Evolutionary conservation across 1,140 invertebrate species (phyloP), one percentile per base, ranked within the genome.

Genomic region (Brachionus plicatilis): DNA sequence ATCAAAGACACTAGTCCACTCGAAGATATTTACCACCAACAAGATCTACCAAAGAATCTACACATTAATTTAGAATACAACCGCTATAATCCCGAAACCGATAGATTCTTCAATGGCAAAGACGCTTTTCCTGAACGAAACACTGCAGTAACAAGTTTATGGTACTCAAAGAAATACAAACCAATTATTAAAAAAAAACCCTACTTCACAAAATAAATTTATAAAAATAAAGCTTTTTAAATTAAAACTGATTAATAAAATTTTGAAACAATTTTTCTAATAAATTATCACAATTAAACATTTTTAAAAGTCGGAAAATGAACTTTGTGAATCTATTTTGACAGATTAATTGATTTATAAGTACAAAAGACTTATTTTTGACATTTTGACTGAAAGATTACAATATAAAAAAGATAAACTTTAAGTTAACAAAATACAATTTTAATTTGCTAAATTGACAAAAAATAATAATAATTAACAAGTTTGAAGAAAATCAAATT

Each of bases 91-190:
- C 78, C 78, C 9, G 79, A 82, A 82, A 75, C 43, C 11, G 82
- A 84, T 24, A 41, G n/a, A 56, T 68, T 72, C 33, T 72, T 70
- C 20, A 14, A 84, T 65, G 83, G 83, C 1, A 75, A 43, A 56
- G 83, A 84, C 27, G 83, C 83, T 43, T 84, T 76, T 47, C 83
- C 83, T 14, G 47, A 84, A 24, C 68, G 83, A 78, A 60, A 84
- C n/a, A 84, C 83, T 12, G 14, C 56, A 6, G 83, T 76, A 0
- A 76, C 83, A 7, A 84, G 83, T 84, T 47, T 84, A 45, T 76
- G 83, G 70, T 84, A 84, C 43, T 56, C 50, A 20, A 75, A 76
- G 20, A 84, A 84, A 66, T 84, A 84, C 29, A 76, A 84, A 65
- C n/a, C 50, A 41, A n/a, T 76, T 17, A 24, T 24, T 29, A 84